Evolutionary conservation across 2,888 invertebrate species (phyloP), one percentile per base, ranked within the genome.

Genomic region (Sipha maydis): DNA sequence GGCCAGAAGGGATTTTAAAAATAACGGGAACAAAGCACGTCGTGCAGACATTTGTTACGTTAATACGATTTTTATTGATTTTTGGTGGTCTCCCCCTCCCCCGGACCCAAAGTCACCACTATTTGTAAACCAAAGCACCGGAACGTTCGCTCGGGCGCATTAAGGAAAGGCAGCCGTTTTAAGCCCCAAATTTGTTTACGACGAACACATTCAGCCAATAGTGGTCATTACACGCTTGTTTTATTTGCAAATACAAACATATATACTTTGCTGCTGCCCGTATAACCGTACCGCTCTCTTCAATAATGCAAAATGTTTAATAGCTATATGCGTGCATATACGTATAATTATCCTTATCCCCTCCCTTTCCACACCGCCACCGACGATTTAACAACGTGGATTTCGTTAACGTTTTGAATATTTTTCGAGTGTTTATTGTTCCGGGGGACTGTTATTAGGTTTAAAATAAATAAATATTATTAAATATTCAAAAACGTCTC

Each of bases 1-100:
- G 73, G 73, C 73, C 34, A n/a, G n/a, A 61, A 61, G 61, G 38
- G 61, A 31, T 78, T 78, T 21, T 56, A 78, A 78, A 78, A 78
- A 31, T 78, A 56, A n/a, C 31, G 31, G 31, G 28, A 54, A 25
- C 28, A 11, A 78, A 78, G 54, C 5, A 21, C 54, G 31, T 31
- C 48, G 31, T 11, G 31, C 31, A 77, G 21, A 54, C 77, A 54
- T 78, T 78, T 56, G 78, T 56, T 54, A 78, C 78, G 31, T 31
- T 56, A 31, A 78, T 54, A 56, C 28, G 31, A 31, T 19, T 78
- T 54, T 31, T 78, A 78, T 78, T 31, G 78, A 78, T 78, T 78
- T 48, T 54, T 31, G 14, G 41, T 41, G 11, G 48, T 48, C 48
- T 3, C 48, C 48, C 48, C 48, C 48, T 78, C 31, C 48, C 21